Conservation (phyloP, 2,888 invertebrate species). For the Sminthurinus aureus region DNA sequence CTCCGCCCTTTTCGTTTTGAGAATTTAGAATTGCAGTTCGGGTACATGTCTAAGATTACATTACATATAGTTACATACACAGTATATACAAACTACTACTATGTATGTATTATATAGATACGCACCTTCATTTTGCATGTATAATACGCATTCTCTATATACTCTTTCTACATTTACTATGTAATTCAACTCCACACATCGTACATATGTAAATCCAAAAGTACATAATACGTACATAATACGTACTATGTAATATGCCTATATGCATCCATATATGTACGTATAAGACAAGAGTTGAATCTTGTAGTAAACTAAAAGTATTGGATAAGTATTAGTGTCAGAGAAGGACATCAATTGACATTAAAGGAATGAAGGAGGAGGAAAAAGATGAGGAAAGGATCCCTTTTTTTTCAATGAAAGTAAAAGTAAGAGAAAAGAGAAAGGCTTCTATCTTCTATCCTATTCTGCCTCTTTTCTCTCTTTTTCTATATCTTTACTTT, state of each 20-base stretch:
- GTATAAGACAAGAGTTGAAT: slow-evolving; percentile 10
- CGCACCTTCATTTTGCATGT: not conserved
- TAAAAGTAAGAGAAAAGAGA: not conserved
- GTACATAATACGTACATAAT: too few species aligned
- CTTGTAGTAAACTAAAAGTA: not conserved
- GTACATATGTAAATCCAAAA: too few species aligned
- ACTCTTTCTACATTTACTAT: too few species aligned
- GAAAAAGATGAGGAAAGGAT: not conserved
- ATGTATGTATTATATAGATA: too few species aligned
- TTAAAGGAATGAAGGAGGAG: not conserved
- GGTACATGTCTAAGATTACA: too few species aligned
- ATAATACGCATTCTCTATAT: not conserved
- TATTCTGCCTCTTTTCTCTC: too few species aligned
- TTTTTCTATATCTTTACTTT: not conserved
- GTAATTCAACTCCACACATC: too few species aligned
- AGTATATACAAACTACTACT: too few species aligned
- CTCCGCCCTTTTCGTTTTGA: not conserved
- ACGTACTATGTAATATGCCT: too few species aligned
- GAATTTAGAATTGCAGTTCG: not conserved
- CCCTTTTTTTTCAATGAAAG: slow-evolving; percentile 8
- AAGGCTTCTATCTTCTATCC: too few species aligned
- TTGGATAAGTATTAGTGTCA: slow-evolving; percentile 11
- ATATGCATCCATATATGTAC: too few species aligned
- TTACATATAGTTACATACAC: too few species aligned
- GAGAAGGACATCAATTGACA: slow-evolving; percentile 19